A percentile compares a stretch with the other conserved stretches of the same genome.
These are phyloP conservation scores for Mastacembelus armatus DNA, from an alignment of 2,797 vertebrate species.

Conservation along the genomic window DNA sequence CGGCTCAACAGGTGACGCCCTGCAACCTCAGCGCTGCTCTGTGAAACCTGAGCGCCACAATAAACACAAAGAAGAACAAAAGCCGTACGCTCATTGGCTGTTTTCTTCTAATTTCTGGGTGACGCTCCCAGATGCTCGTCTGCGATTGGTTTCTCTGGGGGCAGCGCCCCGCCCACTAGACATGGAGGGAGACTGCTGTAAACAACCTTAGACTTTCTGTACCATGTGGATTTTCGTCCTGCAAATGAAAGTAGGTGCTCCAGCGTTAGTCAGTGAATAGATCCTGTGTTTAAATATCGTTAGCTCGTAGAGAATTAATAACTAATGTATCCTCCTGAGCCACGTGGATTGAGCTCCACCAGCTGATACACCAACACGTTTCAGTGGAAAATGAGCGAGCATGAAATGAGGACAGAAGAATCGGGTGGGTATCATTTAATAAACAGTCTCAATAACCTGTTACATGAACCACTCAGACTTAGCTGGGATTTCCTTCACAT, in stretches of 20 bases:
- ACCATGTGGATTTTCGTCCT: accelerated
- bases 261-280: too few relatives aligned
- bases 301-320: accelerated
- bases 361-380: too few relatives aligned
- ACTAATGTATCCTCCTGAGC: neutral
- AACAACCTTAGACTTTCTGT: too few relatives aligned
- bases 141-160: neutral
- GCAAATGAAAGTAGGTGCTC: accelerated
- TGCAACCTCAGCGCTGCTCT: too few relatives aligned
- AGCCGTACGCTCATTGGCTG: neutral
- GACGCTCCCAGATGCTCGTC: too few relatives aligned
- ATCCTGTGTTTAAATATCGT: neutral
- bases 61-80: too few relatives aligned
- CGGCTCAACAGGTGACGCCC: too few relatives aligned
- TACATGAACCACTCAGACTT: neutral
- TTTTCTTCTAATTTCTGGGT: too few relatives aligned
- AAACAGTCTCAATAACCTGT: neutral
- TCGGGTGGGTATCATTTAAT: slow-evolving; percentile 37
- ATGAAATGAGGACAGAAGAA: neutral
- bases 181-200: too few relatives aligned
- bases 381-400: slow-evolving; percentile 3
- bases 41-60: too few relatives aligned
- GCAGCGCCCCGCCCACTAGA: accelerated
- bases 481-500: neutral
- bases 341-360: neutral